phyloP scores from a whole-genome alignment of 2,113 vertebrate species.

The Malurus melanocephalus region DNA sequence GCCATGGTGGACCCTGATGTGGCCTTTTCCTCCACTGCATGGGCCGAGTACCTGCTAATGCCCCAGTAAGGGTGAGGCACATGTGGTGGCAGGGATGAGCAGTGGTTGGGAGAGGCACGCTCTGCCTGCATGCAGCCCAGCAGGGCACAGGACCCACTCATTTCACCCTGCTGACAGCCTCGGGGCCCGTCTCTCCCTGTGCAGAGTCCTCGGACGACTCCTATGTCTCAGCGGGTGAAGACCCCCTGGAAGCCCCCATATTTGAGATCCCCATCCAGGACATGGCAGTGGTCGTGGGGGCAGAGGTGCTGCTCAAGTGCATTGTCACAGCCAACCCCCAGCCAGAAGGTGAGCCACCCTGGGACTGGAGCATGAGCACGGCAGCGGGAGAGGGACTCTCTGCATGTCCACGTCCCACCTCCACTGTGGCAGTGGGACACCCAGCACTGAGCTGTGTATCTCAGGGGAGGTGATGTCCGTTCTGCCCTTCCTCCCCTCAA shows the following conservation, averaged over 20 bases:
- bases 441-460: not conserved
- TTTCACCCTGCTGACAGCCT: not conserved
- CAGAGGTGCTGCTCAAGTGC: conserved; percentile 87
- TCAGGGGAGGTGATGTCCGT: not conserved
- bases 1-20: not conserved
- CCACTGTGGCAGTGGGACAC: fast-evolving
- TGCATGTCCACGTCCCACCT: not conserved
- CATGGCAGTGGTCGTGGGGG: conserved; percentile 75
- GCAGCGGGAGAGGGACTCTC: not conserved
- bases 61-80: not conserved
- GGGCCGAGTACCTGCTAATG: not conserved
- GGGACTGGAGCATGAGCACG: fast-evolving
- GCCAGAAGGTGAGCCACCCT: conserved; percentile 80
- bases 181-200: not conserved
- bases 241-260: conserved; percentile 90
- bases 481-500: not conserved
- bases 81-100: not conserved
- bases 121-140: not conserved
- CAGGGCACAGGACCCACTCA: fast-evolving
- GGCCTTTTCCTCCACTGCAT: not conserved
- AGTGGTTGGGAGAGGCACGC: not conserved
- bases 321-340: conserved; percentile 87
- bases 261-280: conserved; percentile 92
- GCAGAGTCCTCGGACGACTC: conserved; percentile 96
- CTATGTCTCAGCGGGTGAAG: conserved; percentile 93